Percentiles rank a stretch among this genome's conserved stretches.
Conservation (phyloP, 2,797 vertebrate genomes). For the Potorous gilbertii region DNA sequence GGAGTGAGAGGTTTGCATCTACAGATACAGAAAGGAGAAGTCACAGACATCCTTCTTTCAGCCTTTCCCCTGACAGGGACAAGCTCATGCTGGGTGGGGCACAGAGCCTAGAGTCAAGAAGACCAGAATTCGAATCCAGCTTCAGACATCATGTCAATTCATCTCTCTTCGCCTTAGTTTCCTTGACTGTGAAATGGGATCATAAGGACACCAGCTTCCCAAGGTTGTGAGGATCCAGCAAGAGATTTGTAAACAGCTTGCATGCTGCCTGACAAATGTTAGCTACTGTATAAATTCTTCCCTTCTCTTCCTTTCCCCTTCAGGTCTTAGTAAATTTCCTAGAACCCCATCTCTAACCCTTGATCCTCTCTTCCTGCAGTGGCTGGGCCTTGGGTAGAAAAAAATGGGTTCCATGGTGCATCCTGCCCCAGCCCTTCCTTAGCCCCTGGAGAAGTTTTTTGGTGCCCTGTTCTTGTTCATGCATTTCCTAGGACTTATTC, state of each 20-base stretch:
- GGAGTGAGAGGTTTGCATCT: not conserved
- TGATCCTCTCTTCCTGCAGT: no score
- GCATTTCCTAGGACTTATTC: not conserved
- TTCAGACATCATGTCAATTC: not conserved
- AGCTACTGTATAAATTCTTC: not conserved
- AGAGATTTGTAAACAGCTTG: not conserved
- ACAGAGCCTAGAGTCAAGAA: not conserved
- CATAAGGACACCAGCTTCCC: not conserved
- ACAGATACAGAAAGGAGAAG: not conserved
- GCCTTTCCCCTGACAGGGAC: not conserved
- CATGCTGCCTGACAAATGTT: fast-evolving
- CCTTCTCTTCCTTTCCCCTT: no score
- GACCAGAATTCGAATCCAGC: not conserved
- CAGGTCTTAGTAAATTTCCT: no score
- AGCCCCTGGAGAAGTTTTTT: no score
- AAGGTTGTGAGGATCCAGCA: not conserved
- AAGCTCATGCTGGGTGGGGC: not conserved
- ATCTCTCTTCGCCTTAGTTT: not conserved
- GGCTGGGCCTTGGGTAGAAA: no score
- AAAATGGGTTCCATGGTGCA: no score
- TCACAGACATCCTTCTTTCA: not conserved
- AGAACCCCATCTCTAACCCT: no score
- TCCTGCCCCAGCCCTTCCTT: no score
- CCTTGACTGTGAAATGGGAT: not conserved
- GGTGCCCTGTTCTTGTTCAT: not conserved